These are phyloP conservation scores for Apaloderma vittatum DNA, from an alignment of 2,113 vertebrate genomes.

Conservation along the genomic window DNA sequence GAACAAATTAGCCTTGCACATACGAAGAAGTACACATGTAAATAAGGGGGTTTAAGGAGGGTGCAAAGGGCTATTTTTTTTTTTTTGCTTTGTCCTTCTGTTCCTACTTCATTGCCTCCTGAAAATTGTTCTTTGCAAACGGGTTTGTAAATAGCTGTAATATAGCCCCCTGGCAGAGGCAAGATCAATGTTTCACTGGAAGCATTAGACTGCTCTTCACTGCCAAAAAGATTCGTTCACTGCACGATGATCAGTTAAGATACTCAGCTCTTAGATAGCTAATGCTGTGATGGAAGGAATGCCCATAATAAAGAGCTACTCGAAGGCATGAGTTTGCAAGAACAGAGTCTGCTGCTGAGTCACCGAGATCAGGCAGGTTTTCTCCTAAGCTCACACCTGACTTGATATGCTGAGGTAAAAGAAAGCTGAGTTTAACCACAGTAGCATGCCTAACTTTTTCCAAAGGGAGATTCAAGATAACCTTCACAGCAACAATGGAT, in stretches of 20 bases:
- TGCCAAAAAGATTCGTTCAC: background rate
- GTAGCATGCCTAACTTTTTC: background rate
- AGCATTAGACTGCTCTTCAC: background rate
- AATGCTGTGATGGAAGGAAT: rapidly evolving
- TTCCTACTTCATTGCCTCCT: background rate
- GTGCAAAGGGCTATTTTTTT: background rate
- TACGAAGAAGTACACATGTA: background rate
- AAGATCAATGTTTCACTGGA: background rate
- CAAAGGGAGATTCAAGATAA: background rate
- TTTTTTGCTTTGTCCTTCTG: background rate
- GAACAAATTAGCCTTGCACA: background rate
- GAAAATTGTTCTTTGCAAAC: background rate
- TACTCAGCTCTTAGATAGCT: background rate
- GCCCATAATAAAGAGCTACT: background rate
- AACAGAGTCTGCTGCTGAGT: background rate
- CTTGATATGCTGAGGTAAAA: background rate
- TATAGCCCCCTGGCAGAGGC: background rate
- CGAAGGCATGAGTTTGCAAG: background rate
- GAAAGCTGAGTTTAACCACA: background rate
- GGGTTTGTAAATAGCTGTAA: background rate
- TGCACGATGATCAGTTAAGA: background rate
- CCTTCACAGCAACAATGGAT: background rate
- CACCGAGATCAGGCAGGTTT: background rate
- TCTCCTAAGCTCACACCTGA: background rate
- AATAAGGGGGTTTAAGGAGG: background rate